phyloP scores from a whole-genome alignment of 2,888 invertebrate genomes.

The Crossocerus cetratus region DNA sequence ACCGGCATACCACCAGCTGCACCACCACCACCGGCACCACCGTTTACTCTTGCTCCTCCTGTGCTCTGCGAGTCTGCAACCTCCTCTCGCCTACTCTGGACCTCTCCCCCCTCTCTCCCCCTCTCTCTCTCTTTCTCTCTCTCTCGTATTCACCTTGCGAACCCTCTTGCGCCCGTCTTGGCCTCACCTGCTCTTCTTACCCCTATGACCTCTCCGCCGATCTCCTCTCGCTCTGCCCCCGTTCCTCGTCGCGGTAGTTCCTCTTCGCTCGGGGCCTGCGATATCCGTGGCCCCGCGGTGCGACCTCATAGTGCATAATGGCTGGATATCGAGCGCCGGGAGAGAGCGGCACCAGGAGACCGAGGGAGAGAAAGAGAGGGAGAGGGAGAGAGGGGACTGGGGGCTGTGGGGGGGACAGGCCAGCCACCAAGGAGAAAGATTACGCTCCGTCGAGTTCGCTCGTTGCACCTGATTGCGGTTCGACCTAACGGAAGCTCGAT shows the following conservation, averaged over 20 bases:
- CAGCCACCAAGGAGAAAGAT: conserved; percentile 41
- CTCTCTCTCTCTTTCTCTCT: neutral
- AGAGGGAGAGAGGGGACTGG: neutral
- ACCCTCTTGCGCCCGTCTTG: neutral
- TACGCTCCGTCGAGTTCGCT: conserved; percentile 53
- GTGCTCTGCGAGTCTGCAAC: too few species aligned
- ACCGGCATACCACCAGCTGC: conserved; percentile 10
- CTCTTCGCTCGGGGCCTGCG: neutral
- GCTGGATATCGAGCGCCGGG: conserved; percentile 36
- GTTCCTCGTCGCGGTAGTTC: neutral
- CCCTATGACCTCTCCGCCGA: too few species aligned
- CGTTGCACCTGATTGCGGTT: conserved; percentile 63
- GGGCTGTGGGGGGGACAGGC: neutral
- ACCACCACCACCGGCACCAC: neutral
- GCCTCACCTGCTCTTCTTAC: too few species aligned
- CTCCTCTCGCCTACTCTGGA: too few species aligned
- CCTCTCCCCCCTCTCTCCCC: conserved; percentile 3
- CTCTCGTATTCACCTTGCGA: neutral
- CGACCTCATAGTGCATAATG: conserved; percentile 41
- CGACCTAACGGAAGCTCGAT: conserved; percentile 62
- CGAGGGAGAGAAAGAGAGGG: neutral
- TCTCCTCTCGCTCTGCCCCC: too few species aligned
- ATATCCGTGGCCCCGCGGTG: neutral
- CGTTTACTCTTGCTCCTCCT: neutral
- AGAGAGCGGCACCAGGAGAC: neutral